Base-by-base conservation (phyloP, 2,888 invertebrate genomes). In the Chymomyza procnemis region DNA sequence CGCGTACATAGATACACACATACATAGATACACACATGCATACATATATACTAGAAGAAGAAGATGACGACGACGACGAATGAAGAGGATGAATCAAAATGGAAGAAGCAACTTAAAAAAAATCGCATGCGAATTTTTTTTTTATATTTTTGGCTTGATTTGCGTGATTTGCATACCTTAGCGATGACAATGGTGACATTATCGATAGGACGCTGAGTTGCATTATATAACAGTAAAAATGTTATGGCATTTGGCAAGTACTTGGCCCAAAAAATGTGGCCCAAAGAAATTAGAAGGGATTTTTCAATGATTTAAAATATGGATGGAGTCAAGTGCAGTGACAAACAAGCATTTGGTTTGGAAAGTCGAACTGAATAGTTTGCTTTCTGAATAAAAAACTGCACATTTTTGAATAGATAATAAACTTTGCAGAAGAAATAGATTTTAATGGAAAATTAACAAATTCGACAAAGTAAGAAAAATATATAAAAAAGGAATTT, bases 81-180 rank as follows among this genome's bases (percentile, higher is more conserved):
- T 47, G 57, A 66, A 74, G 78, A 78, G 26, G 26, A 26, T 26
- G 6, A 26, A 26, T 26, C 26, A 26, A 9, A 41, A 41, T 41
- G 34, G 34, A 41, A 41, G 34, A 41, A 41, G 34, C 34, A 41
- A 12, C 34, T 41, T n/a, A n/a, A 2, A 41, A 78, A 79, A 79
- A 79, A 79, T 79, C 71, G 76, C 73, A 68, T 74, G 79, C 79
- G 69, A 79, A 71, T 76, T 71, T 80, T 58, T 80, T 58, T 72
- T 77, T 47, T 30, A 9, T 56, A 26, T 58, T 30, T 19, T 73
- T 77, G 82, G 71, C 87, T 85, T 74, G 87, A 87, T 87, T 83
- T 83, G 87, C 87, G 87, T 83, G 83, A 87, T 87, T 85, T 86
- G 81, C 87, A 82, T 82, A 79, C 85, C 66, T 58, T 54, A 19